Base-by-base conservation (phyloP, 2,797 vertebrate species). In the Coracias cyanogaster region DNA sequence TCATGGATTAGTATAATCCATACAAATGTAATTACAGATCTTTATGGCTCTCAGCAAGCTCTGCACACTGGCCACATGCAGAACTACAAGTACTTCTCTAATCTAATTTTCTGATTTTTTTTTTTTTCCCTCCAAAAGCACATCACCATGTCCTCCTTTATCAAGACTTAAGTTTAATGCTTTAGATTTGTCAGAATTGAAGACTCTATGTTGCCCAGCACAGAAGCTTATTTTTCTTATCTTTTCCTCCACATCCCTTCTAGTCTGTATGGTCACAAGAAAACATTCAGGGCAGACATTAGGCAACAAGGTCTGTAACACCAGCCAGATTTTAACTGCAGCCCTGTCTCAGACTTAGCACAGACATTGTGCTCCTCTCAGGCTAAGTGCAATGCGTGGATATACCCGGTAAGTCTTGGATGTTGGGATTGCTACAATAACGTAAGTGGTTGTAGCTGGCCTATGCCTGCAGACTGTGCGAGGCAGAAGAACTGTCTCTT, bases 21-120 rank as follows among this genome's bases (percentile, higher is more conserved):
- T 94, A 95, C 86, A 92, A 97, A 95, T 62, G 73, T 88, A 96
- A 96, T 96, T 97, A 95, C 77, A 87, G 82, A 78, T 82, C 86
- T 95, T 93, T 86, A 66, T 77, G 45, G 93, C 83, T 93, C 46
- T 94, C 69, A 78, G 86, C 67, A 91, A 92, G 49, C 51, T 76
- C 66, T 78, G 74, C 57, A 61, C 46, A 89, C 60, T 91, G 88
- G 58, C 73, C 1, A 6, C 52, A 24, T 78, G 61, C 86, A 93
- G 71, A 86, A 72, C 76, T 88, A 78, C 54, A 69, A 96, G 86
- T 89, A 89, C 82, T 94, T 73, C 48, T 89, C 67, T 90, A 97
- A 95, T 94, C 86, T 91, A 39, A 58, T 97, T 95, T 97, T 84
- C 92, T 82, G 52, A 81, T 76, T 58, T 70, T 45, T 88, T 70